These are phyloP conservation scores for Perodicticus potto DNA, from an alignment of 2,797 vertebrate genomes.

Conservation along the genomic window DNA sequence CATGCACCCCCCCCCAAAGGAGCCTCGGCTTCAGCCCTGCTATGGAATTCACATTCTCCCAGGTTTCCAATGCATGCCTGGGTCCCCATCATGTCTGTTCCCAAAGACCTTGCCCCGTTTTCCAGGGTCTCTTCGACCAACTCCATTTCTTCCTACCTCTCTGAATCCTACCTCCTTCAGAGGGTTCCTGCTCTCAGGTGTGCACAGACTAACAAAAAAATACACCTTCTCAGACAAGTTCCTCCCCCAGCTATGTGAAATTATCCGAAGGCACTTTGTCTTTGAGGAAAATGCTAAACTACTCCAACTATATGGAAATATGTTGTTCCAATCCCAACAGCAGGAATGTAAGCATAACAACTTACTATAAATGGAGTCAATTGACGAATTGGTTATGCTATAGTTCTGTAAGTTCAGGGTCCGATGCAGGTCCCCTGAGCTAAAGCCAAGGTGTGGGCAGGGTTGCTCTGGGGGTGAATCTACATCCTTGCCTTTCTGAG, in stretches of 20 bases:
- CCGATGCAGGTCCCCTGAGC: background rate
- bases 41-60: background rate
- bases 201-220: background rate
- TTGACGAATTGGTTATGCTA: background rate
- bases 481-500: background rate
- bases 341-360: background rate
- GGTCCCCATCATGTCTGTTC: fast-evolving
- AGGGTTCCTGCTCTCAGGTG: background rate
- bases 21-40: background rate
- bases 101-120: background rate
- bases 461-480: background rate
- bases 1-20: background rate
- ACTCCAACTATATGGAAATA: background rate
- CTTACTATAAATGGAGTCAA: background rate
- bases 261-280: background rate
- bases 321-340: background rate
- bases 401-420: background rate
- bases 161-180: background rate
- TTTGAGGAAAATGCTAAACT: background rate
- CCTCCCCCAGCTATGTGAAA: background rate
- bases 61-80: background rate
- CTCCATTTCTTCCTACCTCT: background rate
- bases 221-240: background rate
- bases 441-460: background rate
- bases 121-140: background rate